Evolutionary conservation across 2,113 vertebrate genomes (phyloP).

Genomic region (Gobius niger): DNA sequence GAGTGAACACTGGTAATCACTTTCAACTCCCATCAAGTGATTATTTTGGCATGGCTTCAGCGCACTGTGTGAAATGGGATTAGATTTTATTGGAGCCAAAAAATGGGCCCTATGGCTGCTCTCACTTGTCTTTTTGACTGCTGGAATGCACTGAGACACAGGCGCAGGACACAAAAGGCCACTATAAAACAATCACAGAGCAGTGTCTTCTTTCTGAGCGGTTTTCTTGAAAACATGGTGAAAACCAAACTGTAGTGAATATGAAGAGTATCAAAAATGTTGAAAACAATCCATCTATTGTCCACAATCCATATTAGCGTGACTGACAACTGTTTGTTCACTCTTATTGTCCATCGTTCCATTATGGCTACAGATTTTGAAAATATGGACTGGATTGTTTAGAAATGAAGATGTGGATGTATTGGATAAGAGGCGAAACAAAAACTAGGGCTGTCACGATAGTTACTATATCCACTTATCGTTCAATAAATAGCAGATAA

Average conservation of each 20-base stretch:
- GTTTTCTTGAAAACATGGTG: neutral
- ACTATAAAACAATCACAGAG: slow-evolving; percentile 13
- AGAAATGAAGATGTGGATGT: too few relatives aligned
- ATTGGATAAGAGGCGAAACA: too few relatives aligned
- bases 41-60: slow-evolving; percentile 62
- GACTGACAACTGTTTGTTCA: too few relatives aligned
- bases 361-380: too few relatives aligned
- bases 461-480: too few relatives aligned
- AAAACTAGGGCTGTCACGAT: too few relatives aligned
- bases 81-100: slow-evolving; percentile 60
- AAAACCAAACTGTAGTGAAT: slow-evolving; percentile 22
- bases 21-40: slow-evolving; percentile 75
- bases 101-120: slow-evolving; percentile 36
- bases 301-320: neutral
- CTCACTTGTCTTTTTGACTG: slow-evolving; percentile 47
- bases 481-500: too few relatives aligned
- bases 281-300: neutral
- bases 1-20: slow-evolving; percentile 72
- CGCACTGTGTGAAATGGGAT: slow-evolving; percentile 70
- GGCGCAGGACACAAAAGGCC: slow-evolving; percentile 46
- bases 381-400: too few relatives aligned
- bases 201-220: slow-evolving; percentile 22
- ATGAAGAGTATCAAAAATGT: slow-evolving; percentile 14
- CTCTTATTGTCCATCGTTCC: too few relatives aligned
- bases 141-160: slow-evolving; percentile 52